Base-by-base conservation (phyloP, 1,140 invertebrate genomes). In the Dinothrombium tinctorium region DNA sequence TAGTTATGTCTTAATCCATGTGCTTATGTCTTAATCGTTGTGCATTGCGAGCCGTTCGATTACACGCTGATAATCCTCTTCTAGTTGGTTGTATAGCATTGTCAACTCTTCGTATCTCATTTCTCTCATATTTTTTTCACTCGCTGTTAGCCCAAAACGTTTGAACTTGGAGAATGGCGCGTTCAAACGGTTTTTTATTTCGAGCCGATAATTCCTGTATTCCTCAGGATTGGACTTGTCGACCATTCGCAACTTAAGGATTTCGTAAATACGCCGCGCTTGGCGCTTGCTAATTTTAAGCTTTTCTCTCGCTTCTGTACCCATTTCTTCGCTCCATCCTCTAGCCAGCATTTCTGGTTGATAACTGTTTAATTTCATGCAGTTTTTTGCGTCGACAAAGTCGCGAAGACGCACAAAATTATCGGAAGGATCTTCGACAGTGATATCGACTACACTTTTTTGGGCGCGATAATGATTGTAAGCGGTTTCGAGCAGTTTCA, bases 381-480 rank as follows among this genome's bases (percentile, higher is more conserved):
- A 82, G 53, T 79, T 73, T 47, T 68, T 66, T 7, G 68, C 67
- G 58, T 92, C 86, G 1, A 90, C 75, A 63, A 71, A 89, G 61
- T 94, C 84, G 50, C 87, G 66, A 40, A 92, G 61, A 33, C 74
- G 63, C 56, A 83, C 74, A 53, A 90, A 92, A 29, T 76, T 69
- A 44, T 78, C 72, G 2, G 83, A 86, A 2, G 87, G 82, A 59
- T 86, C 80, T 63, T 94, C 87, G 33, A 89, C 84, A 57, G 76
- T 89, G 14, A 92, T 84, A 54, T 92, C 86, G 24, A 75, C 59
- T 0, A 92, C 76, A 42, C 71, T 69, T 1, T 62, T 59, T 51
- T 72, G 61, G 20, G 59, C 58, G 33, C 69, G 65, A 52, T 78
- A 84, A 45, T 73, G 66, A 33, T 70, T 66, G 57, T 84, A 87